Evolutionary conservation across 2,113 vertebrate species (phyloP).

Genomic region (Microcebus ravelobensis): DNA sequence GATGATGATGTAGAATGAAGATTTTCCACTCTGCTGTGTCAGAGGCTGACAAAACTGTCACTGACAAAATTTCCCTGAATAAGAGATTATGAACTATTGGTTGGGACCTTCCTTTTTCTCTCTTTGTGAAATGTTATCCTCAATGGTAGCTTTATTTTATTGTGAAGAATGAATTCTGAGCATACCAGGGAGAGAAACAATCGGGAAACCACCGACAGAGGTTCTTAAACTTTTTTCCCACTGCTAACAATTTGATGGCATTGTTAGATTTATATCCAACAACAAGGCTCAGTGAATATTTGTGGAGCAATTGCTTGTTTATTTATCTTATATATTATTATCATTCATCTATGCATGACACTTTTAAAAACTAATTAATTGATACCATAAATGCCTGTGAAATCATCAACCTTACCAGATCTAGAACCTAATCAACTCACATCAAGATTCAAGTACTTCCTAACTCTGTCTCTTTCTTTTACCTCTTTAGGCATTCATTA

Average conservation of each 20-base stretch:
- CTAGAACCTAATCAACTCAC: not conserved
- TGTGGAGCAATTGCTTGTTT: not conserved
- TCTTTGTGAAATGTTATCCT: not conserved
- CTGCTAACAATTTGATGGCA: not conserved
- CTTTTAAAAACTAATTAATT: conserved; percentile 36
- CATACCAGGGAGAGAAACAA: not conserved
- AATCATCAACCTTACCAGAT: not conserved
- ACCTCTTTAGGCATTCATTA: not conserved
- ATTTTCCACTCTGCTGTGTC: conserved; percentile 17
- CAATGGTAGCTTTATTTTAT: conserved; percentile 56
- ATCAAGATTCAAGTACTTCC: not conserved
- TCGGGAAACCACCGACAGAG: not conserved
- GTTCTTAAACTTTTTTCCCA: not conserved
- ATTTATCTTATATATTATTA: not conserved
- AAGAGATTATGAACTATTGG: conserved; percentile 18
- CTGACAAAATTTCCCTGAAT: not conserved
- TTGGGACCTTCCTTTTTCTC: not conserved
- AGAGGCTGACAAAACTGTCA: not conserved
- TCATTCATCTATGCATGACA: not conserved
- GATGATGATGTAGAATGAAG: not conserved
- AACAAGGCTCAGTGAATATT: not conserved
- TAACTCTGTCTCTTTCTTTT: not conserved
- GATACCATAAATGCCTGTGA: not conserved
- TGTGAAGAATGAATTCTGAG: conserved; percentile 50
- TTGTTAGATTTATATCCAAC: conserved; percentile 9